Evolutionary conservation across 2,113 vertebrate species (phyloP), one percentile per base, ranked within the genome.

Genomic region (Onychostruthus taczanowskii): DNA sequence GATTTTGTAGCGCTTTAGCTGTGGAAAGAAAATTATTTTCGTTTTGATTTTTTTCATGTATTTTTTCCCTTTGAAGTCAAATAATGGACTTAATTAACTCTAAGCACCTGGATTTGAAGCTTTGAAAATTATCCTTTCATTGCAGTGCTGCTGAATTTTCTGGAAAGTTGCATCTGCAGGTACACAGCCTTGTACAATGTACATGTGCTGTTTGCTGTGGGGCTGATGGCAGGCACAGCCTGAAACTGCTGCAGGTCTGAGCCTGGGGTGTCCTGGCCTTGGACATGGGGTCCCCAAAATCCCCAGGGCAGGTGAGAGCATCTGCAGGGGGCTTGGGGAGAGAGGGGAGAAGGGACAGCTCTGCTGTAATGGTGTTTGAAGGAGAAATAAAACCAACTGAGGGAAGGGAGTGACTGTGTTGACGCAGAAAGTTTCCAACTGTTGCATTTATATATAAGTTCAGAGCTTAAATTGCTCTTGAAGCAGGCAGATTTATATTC

Each of bases 41-140:
- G 0, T 84, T 94, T 89, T 69, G 85, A 86, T 94, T 83, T 94
- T 93, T 91, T 81, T 84, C 61, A 53, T 88, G 11, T 78, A n/a
- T 90, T 96, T 93, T 94, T 90, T 46, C 49, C 49, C 86, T 96
- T 96, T 97, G 95, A 96, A 95, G 96, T 89, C 55, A 94, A 94
- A 91, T 95, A 96, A 94, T 90, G 74, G 92, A 94, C 74, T 94
- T 95, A 96, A 97, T 96, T 95, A 94, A 85, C 85, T 92, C 79
- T 81, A 75, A 95, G 93, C 90, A 96, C 92, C 94, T 96, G 92
- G 76, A 68, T 92, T 90, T 80, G 64, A 50, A 89, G 92, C 93
- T 95, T 86, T 96, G 90, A 92, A 94, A 95, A 56, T 0, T 35
- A 95, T 94, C 63, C 68, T 90, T 96, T 89, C 83, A 47, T 70